Evolutionary conservation across 2,113 vertebrate species (phyloP).

Genomic region (Phaethornis superciliosus): DNA sequence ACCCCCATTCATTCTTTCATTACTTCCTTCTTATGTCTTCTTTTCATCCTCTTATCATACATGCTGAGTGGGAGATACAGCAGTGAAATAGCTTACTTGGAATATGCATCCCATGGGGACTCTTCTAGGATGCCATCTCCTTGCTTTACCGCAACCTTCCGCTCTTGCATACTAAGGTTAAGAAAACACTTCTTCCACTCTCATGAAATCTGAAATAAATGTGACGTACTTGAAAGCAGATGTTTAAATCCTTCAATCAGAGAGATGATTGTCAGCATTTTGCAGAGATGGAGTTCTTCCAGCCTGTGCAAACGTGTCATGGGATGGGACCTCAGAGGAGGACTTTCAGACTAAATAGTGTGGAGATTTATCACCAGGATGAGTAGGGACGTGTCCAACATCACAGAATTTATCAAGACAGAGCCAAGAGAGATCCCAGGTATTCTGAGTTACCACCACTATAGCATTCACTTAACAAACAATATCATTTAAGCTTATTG

Average conservation of each 20-base stretch:
- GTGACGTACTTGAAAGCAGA: not conserved
- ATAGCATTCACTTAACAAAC: not conserved
- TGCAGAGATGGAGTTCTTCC: not conserved
- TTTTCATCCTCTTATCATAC: not conserved
- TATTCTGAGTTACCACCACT: not conserved
- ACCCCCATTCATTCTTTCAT: not conserved
- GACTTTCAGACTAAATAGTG: not conserved
- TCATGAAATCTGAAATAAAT: not conserved
- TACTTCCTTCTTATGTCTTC: not conserved
- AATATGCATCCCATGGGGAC: not conserved
- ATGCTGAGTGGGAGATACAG: not conserved
- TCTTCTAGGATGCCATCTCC: not conserved
- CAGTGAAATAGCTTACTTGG: not conserved
- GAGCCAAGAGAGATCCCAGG: not conserved
- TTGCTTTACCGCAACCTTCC: not conserved
- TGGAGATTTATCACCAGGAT: not conserved
- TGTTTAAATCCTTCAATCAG: not conserved
- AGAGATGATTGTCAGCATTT: not conserved
- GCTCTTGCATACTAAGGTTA: not conserved
- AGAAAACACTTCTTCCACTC: not conserved
- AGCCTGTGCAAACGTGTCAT: not conserved
- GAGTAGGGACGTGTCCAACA: fast-evolving
- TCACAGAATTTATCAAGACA: not conserved
- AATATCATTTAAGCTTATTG: not conserved
- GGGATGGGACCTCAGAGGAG: not conserved